Conservation (phyloP, 1,140 invertebrate species). For the Drosophila ananassae region DNA sequence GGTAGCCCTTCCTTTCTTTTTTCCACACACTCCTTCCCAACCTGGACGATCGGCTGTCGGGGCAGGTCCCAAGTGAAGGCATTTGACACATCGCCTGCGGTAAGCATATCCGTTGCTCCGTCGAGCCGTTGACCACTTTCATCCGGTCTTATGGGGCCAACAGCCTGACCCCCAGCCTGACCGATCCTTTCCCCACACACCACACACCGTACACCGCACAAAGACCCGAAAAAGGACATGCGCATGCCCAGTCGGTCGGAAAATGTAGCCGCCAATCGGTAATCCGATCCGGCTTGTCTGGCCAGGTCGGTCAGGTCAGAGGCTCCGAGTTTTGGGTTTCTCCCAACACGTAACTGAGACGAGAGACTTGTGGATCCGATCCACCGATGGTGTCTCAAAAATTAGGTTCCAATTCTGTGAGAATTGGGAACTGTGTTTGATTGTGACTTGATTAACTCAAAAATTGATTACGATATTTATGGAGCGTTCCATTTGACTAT, state of each 20-base stretch:
- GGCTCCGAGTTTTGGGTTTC: constrained; percentile 55
- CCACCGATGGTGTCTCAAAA: constrained; percentile 11
- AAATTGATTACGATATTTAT: constrained; percentile 81
- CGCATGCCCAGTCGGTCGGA: constrained; percentile 74
- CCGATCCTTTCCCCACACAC: constrained; percentile 32
- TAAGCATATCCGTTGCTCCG: constrained; percentile 70
- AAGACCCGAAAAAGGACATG: constrained; percentile 64
- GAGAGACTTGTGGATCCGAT: constrained; percentile 10
- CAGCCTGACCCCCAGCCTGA: constrained; percentile 43
- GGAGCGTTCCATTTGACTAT: constrained; percentile 75
- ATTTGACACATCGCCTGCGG: constrained; percentile 65
- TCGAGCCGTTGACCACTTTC: constrained; percentile 68
- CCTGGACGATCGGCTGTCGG: constrained; percentile 35
- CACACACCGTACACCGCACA: constrained; percentile 1
- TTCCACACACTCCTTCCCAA: constrained; percentile 13
- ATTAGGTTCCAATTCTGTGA: constrained; percentile 59
- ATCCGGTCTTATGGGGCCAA: constrained; percentile 72
- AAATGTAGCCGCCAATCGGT: constrained; percentile 66
- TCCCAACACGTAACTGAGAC: constrained; percentile 40
- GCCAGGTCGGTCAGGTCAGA: constrained; percentile 25
- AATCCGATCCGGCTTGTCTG: constrained; percentile 67
- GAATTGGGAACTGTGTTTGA: constrained; percentile 41
- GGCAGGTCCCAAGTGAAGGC: constrained; percentile 40
- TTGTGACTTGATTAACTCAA: constrained; percentile 24
- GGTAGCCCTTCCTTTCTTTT: neutral